Percentiles rank a stretch among this genome's conserved stretches.
Evolutionary conservation across 2,797 vertebrate genomes (phyloP).

Genomic region (Gephyroberyx darwinii): DNA sequence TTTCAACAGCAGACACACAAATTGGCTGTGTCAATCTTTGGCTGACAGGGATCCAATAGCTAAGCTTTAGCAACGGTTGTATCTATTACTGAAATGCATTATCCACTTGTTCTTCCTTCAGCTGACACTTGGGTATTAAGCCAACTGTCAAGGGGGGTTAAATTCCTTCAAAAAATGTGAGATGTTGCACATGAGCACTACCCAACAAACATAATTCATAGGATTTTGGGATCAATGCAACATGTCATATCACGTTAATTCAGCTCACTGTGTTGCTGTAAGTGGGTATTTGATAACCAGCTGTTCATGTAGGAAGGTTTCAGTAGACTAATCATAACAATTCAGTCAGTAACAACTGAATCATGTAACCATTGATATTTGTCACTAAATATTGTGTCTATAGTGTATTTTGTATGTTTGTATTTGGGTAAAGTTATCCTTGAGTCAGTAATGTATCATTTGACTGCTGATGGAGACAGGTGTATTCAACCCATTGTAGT

Average conservation of each 20-base stretch:
- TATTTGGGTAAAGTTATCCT: no score
- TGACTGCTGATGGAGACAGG: no score
- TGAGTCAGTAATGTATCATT: no score
- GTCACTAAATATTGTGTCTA: no score
- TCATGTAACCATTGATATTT: no score
- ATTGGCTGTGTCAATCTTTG: constrained; percentile 49
- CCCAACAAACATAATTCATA: not conserved
- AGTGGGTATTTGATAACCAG: not conserved
- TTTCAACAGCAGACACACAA: constrained; percentile 54
- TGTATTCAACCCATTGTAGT: no score
- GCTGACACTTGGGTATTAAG: constrained; percentile 40
- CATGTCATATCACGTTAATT: constrained; percentile 10
- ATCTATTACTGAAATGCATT: constrained; percentile 46
- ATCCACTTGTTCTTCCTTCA: constrained; percentile 35
- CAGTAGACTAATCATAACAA: not conserved
- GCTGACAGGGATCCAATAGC: constrained; percentile 39
- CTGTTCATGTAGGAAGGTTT: not conserved
- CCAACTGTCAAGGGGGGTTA: constrained; percentile 37
- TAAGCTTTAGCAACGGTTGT: constrained; percentile 12
- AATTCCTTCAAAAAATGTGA: constrained; percentile 17
- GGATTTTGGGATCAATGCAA: not conserved
- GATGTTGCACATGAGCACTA: constrained; percentile 6
- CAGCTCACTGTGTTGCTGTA: not conserved
- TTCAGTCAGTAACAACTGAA: no score
- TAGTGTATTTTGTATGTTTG: no score